phyloP scores from a whole-genome alignment of 2,888 invertebrate genomes.

The Pammene aurita region DNA sequence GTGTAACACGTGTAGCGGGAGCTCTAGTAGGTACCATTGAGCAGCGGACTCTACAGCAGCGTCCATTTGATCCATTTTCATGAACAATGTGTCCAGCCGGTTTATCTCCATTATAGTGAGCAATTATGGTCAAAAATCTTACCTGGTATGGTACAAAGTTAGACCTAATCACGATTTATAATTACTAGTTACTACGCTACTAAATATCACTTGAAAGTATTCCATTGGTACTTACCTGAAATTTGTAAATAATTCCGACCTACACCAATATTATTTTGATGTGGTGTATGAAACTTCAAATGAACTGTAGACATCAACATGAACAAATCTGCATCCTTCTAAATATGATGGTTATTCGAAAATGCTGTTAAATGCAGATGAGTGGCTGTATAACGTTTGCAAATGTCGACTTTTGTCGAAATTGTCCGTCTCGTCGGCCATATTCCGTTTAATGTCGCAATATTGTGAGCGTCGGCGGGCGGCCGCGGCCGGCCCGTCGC shows the following conservation, averaged over 20 bases:
- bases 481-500: slow-evolving; percentile 72
- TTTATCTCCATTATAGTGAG: no score
- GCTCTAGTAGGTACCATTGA: no score
- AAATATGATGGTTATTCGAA: slow-evolving; percentile 51
- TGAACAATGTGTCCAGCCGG: no score
- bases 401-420: slow-evolving; percentile 78
- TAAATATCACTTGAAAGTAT: no score
- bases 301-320: slow-evolving; percentile 17
- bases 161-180: no score
- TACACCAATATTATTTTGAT: background rate
- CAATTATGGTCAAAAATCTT: no score
- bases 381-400: slow-evolving; percentile 69
- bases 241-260: background rate
- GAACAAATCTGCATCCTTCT: slow-evolving; percentile 28
- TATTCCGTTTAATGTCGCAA: slow-evolving; percentile 82
- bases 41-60: no score
- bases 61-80: no score
- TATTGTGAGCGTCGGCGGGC: slow-evolving; percentile 77
- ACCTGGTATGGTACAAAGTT: no score
- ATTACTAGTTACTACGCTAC: no score
- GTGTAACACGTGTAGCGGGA: no score
- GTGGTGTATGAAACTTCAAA: slow-evolving; percentile 4
- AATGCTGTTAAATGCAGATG: slow-evolving; percentile 64
- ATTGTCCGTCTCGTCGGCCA: slow-evolving; percentile 78
- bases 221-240: no score